Conservation (phyloP, 2,888 invertebrate genomes). For the Lithophane semibrunnea region DNA sequence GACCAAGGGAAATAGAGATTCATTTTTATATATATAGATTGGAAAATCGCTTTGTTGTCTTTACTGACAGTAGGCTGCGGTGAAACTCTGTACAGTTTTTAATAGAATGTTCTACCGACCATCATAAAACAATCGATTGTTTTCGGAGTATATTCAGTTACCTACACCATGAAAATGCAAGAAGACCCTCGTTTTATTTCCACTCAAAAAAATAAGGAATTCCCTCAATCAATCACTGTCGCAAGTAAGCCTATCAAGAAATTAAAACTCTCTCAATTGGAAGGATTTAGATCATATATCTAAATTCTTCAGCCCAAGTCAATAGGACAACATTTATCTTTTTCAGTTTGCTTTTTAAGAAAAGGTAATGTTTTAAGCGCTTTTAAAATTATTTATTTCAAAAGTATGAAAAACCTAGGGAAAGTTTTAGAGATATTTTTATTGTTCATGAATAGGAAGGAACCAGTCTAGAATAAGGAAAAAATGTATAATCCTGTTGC, state of each 20-base stretch:
- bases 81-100: not conserved
- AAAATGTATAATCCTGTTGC: conserved; percentile 28
- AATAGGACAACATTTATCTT: conserved; percentile 43
- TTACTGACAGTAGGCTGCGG: no score
- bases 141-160: conserved; percentile 13
- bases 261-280: conserved; percentile 66
- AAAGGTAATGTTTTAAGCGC: conserved; percentile 7
- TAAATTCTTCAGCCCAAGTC: conserved; percentile 55
- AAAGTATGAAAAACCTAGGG: not conserved
- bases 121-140: conserved; percentile 3
- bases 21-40: no score
- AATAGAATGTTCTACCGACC: not conserved
- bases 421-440: not conserved
- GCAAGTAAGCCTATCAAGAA: conserved; percentile 65
- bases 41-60: not conserved
- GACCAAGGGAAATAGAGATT: no score
- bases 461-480: not conserved
- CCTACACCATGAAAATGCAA: conserved; percentile 27
- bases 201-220: conserved; percentile 43
- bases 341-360: conserved; percentile 28
- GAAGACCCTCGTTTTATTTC: conserved; percentile 37
- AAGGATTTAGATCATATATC: conserved; percentile 64
- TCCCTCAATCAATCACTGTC: conserved; percentile 69
- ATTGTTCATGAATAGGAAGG: not conserved
- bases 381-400: conserved; percentile 3